These are phyloP conservation scores for Raphicerus campestris DNA, from an alignment of 2,113 vertebrate genomes.

Conservation along the genomic window DNA sequence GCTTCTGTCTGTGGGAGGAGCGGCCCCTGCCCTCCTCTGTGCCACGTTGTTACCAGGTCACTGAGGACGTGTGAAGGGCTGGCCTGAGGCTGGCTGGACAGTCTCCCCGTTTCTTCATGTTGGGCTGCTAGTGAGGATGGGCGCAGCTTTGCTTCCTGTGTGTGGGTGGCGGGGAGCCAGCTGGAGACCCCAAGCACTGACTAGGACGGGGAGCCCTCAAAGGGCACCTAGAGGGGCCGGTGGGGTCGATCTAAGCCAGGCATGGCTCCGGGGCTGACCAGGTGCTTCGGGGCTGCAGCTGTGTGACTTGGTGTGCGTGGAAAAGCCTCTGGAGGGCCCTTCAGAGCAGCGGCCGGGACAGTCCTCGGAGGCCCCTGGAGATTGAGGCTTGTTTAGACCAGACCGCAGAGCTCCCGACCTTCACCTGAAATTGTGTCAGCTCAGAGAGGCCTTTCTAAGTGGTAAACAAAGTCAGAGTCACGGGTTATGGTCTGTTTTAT, in stretches of 20 bases:
- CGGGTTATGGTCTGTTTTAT: not conserved
- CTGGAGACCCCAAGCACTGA: not conserved
- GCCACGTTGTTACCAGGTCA: not conserved
- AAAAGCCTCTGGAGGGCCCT: no score
- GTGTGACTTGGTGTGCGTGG: rapidly evolving
- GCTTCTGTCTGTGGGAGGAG: no score
- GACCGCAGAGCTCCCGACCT: not conserved
- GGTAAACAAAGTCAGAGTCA: not conserved
- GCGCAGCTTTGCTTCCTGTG: not conserved
- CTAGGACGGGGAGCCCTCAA: not conserved
- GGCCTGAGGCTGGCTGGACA: not conserved
- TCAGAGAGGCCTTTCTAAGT: not conserved
- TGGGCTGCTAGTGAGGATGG: not conserved
- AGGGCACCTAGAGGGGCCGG: not conserved
- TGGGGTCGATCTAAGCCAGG: not conserved
- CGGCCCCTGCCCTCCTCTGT: no score
- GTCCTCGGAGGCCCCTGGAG: not conserved
- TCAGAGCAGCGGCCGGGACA: not conserved
- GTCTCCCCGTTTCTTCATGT: not conserved
- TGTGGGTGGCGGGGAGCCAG: not conserved
- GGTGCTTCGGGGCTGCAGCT: no score
- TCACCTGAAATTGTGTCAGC: not conserved
- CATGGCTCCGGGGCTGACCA: not conserved
- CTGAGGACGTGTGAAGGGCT: not conserved
- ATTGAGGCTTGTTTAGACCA: not conserved